Evolutionary conservation across 2,888 invertebrate species (phyloP), one percentile per base, ranked within the genome.

Genomic region (Hofmannophila pseudospretella): DNA sequence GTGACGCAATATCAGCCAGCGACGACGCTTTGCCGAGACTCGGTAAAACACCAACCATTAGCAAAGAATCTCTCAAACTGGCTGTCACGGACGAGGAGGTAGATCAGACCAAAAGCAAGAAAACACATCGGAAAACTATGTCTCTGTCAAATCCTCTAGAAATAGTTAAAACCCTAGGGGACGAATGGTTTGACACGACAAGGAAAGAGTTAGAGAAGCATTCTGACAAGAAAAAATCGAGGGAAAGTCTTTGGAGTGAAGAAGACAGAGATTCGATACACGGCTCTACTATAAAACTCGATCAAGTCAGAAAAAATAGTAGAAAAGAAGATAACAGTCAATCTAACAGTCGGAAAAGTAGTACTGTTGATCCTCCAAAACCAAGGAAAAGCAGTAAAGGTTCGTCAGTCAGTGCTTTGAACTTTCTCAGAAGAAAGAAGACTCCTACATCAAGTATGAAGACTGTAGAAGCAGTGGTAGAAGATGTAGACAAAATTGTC

Each of bases 201-300:
- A 81, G 76, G 36, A 76, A 70, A 42, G 84, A 84, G 20, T 38
- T 71, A 7, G 85, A 85, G 10, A 85, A 79, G 36, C 68, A 71
- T 45, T 63, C 54, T 8, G 82, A 80, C 28, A 86, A 77, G 47
- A 85, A 80, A 46, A 87, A 87, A 42, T 87, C 87, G 0, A 73
- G 78, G 42, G 85, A 85, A 44, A 85, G 84, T 33, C 69, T 85
- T n/a, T 84, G 81, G 79, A 86, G 86, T 36, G 86, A 86, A 49
- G 85, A 86, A 51, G 84, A 84, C 37, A 71, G 71, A 41, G 87
- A 87, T 38, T 82, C 82, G 1, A 71, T 84, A 29, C 69, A 79
- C 19, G 85, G 78, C 1, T 82, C 81, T 0, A 61, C 66, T 19
- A 65, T 74, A 44, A 74, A 79, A 52, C 50, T 85, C 1, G 76